A percentile compares a stretch with the other conserved stretches of the same genome.
Evolutionary conservation across 2,888 invertebrate genomes (phyloP).

Genomic region (Nymphalis c-album): DNA sequence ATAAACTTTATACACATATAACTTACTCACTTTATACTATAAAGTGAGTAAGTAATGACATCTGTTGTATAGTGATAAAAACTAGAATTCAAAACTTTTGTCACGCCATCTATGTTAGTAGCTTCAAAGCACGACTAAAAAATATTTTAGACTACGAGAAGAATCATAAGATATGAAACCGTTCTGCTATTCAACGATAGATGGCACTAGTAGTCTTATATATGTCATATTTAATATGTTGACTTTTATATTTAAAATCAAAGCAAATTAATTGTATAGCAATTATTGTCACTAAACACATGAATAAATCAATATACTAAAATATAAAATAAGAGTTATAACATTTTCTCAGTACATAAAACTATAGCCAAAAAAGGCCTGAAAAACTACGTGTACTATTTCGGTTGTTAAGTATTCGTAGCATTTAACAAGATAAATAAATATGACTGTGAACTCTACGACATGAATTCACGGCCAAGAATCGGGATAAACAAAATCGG

Average conservation of each 20-base stretch:
- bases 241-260: too few species aligned
- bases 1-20: too few species aligned
- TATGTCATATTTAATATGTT: too few species aligned
- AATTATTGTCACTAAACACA: neutral
- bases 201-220: slow-evolving; percentile 40
- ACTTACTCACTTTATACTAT: too few species aligned
- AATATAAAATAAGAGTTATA: neutral
- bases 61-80: neutral
- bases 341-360: neutral
- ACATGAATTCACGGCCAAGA: slow-evolving; percentile 58
- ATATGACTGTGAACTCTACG: slow-evolving; percentile 61
- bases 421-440: slow-evolving; percentile 41
- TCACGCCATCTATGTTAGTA: neutral
- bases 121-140: neutral
- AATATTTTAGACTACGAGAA: neutral
- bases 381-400: too few species aligned
- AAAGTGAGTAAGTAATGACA: neutral
- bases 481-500: slow-evolving; percentile 62
- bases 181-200: slow-evolving; percentile 49
- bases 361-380: too few species aligned
- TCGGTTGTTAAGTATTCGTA: slow-evolving; percentile 25
- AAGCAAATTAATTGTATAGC: too few species aligned
- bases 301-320: neutral
- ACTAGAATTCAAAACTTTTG: neutral
- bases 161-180: too few species aligned